These are phyloP conservation scores for Cololabis saira DNA, from an alignment of 2,113 vertebrate species.

Conservation along the genomic window DNA sequence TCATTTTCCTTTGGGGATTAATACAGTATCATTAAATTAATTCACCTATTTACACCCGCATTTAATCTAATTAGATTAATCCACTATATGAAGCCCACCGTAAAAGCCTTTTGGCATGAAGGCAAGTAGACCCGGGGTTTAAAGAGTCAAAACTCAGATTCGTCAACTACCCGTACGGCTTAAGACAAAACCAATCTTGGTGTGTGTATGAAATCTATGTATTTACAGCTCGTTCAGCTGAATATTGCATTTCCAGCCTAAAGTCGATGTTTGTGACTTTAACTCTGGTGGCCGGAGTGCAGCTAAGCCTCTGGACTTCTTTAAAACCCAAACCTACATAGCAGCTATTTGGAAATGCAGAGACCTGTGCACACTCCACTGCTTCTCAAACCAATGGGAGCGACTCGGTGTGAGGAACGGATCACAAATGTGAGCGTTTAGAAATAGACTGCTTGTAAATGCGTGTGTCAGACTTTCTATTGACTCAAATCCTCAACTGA, in stretches of 20 bases:
- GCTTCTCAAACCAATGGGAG: conserved; percentile 44
- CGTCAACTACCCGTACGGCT: too few relatives aligned
- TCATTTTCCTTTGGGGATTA: too few relatives aligned
- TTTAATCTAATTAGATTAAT: too few relatives aligned
- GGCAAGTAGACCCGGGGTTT: too few relatives aligned
- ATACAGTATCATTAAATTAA: too few relatives aligned
- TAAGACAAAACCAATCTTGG: too few relatives aligned
- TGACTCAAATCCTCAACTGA: conserved; percentile 38
- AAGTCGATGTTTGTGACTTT: conserved; percentile 49
- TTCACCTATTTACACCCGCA: too few relatives aligned
- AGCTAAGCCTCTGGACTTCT: conserved; percentile 47
- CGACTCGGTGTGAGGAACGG: conserved; percentile 22
- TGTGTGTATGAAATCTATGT: too few relatives aligned
- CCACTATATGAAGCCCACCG: too few relatives aligned
- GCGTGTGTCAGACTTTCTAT: conserved; percentile 21
- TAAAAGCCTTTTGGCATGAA: too few relatives aligned
- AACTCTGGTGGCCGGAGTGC: conserved; percentile 35
- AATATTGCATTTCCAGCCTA: conserved; percentile 20
- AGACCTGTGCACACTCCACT: conserved; percentile 43
- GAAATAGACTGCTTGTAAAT: conserved; percentile 39
- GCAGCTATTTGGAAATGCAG: conserved; percentile 25
- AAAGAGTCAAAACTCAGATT: too few relatives aligned
- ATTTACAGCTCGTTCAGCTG: conserved; percentile 14
- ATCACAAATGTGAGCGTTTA: conserved; percentile 43
- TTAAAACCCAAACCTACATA: conserved; percentile 3